Percentiles rank a stretch among this genome's conserved stretches.
Conservation (phyloP, 2,888 invertebrate species). For the Agriopis marginaria region DNA sequence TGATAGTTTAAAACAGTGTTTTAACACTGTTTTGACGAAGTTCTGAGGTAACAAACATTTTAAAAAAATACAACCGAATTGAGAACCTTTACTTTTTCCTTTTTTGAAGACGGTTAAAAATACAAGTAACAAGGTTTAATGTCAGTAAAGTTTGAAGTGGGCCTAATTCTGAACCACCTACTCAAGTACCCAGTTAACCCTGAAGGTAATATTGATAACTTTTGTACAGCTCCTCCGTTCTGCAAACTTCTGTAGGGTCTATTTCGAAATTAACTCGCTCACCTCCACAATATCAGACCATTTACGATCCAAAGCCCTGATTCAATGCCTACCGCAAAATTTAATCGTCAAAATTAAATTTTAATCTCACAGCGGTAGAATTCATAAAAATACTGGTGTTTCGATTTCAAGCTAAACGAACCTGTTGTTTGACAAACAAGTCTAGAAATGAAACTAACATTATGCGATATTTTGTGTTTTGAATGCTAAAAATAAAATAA, state of each 20-base stretch:
- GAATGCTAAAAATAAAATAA: too few species aligned
- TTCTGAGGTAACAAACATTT: too few species aligned
- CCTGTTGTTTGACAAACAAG: too few species aligned
- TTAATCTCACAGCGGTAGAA: not conserved
- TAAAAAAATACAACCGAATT: too few species aligned
- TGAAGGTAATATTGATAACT: slow-evolving; percentile 20
- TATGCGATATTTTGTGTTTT: too few species aligned
- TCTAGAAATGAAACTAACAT: too few species aligned
- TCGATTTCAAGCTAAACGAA: not conserved
- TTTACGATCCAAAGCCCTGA: slow-evolving; percentile 6
- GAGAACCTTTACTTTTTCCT: too few species aligned
- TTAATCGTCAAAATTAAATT: not conserved
- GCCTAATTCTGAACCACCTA: slow-evolving; percentile 5
- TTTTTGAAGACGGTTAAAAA: too few species aligned
- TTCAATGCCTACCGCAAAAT: slow-evolving; percentile 16
- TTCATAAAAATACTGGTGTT: not conserved
- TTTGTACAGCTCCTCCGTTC: slow-evolving; percentile 2
- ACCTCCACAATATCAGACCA: slow-evolving; percentile 5
- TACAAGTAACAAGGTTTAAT: slow-evolving; percentile 4
- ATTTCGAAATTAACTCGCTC: slow-evolving; percentile 20
- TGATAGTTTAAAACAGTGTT: too few species aligned
- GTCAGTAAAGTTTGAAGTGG: slow-evolving; percentile 4
- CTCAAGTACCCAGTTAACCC: slow-evolving; percentile 11
- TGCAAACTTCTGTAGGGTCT: slow-evolving; percentile 13
- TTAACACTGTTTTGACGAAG: too few species aligned